Percentiles rank a stretch among this genome's conserved stretches.
Conservation (phyloP, 2,888 invertebrate genomes). For the Coecobrya sp. region DNA sequence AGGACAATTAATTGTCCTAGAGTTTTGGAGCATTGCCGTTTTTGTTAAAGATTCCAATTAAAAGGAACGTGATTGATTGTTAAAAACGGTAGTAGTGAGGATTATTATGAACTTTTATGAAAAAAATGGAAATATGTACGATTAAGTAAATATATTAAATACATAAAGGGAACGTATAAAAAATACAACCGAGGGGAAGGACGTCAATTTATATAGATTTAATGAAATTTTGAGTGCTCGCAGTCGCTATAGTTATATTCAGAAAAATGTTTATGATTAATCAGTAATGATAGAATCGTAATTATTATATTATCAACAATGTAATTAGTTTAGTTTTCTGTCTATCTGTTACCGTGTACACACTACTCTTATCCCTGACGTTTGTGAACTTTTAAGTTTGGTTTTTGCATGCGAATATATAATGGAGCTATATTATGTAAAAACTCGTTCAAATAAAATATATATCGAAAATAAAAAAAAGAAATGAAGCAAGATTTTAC, state of each 20-base stretch:
- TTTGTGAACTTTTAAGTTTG: background rate
- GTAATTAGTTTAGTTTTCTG: constrained; percentile 38
- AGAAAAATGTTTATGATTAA: constrained; percentile 27
- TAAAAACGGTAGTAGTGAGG: constrained; percentile 15
- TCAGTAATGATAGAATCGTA: constrained; percentile 10
- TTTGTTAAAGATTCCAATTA: background rate
- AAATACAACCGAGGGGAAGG: background rate
- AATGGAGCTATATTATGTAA: constrained; percentile 6
- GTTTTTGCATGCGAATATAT: constrained; percentile 44
- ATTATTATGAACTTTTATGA: background rate
- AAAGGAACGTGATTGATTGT: constrained; percentile 5
- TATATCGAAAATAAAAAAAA: constrained; percentile 12
- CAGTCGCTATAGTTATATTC: constrained; percentile 51
- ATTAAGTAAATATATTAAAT: background rate
- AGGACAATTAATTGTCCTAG: background rate
- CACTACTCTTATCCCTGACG: background rate
- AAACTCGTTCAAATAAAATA: constrained; percentile 30
- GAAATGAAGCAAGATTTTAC: background rate
- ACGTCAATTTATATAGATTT: constrained; percentile 33
- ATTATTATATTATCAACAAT: constrained; percentile 8
- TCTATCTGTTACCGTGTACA: background rate
- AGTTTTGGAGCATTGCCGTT: too few species aligned
- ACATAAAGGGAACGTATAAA: background rate
- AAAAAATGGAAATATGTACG: background rate
- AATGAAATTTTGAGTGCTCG: constrained; percentile 37